Base-by-base conservation (phyloP, 2,797 vertebrate species). In the Xenops minutus region DNA sequence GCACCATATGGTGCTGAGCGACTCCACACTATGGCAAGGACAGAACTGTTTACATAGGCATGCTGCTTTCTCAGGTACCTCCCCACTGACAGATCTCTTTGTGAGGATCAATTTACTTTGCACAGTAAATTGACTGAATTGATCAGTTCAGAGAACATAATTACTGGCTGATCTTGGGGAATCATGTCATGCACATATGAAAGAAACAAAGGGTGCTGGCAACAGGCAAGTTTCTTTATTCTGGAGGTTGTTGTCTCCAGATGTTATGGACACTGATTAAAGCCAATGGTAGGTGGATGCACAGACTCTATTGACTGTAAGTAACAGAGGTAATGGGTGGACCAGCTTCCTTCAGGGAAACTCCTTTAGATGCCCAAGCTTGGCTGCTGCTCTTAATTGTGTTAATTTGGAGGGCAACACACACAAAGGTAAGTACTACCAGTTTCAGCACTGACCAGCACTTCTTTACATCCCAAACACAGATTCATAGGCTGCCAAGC, bases 61-160 rank as follows among this genome's bases (percentile, higher is more conserved):
- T 97, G 98, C 98, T 98, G 98, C 98, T 99, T 99, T 99, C 98
- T 99, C 98, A 99, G 99, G 99, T 99, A 98, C 98, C 98, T 98
- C 98, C 98, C 98, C 95, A 97, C 98, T 98, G 98, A 97, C 98
- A 98, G 97, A 97, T 83, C 96, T 97, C 98, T 99, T 99, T 98
- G 92, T 92, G 96, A 97, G 98, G 98, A 99, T 99, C 99, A 99
- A 98, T 99, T 98, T 98, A 99, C 98, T 99, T 98, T 98, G 98
- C 98, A 97, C 98, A 98, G 98, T 98, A 98, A 99, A 99, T 99
- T 98, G 98, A 98, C 98, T 98, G 98, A 99, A 99, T 98, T 99
- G 98, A 99, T 99, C 98, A 98, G 98, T 98, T 98, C 98, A 98
- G 98, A 99, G 98, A 98, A 98, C 98, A 98, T 99, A 99, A 99